Evolutionary conservation across 2,797 vertebrate genomes (phyloP), one percentile per base, ranked within the genome.

Genomic region (Halcyon badia): DNA sequence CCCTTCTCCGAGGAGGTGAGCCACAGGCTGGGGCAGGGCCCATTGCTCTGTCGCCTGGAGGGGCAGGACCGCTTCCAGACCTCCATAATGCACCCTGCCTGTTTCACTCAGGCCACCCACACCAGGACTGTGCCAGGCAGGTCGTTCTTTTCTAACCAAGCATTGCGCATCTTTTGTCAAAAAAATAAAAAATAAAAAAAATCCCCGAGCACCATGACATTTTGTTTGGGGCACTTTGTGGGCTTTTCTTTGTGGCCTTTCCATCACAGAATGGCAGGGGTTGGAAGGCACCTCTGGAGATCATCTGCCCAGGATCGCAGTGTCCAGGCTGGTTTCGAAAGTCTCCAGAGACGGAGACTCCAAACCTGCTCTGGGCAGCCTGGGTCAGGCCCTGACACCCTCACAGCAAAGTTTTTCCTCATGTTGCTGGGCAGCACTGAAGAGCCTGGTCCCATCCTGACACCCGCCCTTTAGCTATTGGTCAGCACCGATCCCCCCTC

Each of bases 81-180:
- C 39, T 20, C 70, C 22, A 0, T 10, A 3, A 35, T 0, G 0
- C 1, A 1, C 35, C 48, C 12, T 4, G 3, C 25, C 7, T 0
- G 0, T 7, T 25, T 66, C 46, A 42, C 24, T 17, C 5, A 5
- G 30, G 6, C 30, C 65, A 64, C 4, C 35, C 0, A 0, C 9
- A 7, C 26, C 58, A 33, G 26, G 31, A 18, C 31, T 6, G 13
- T 0, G 0, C 49, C 31, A 16, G 18, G 42, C 54, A 62, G 15
- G 18, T 13, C 4, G 0, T 9, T 41, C 26, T 30, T 48, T 73
- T 31, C n/a, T 19, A 37, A 49, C 1, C 0, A 9, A 60, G 14
- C 35, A 6, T 6, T 10, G 33, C 0, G 0, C 21, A 8, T 7
- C 31, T 48, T 87, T 57, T 33, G 31, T 9, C 2, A 30, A 11